Percentiles rank a stretch among this genome's conserved stretches.
phyloP scores from a whole-genome alignment of 1,140 invertebrate species.

The Ceratitis capitata region DNA sequence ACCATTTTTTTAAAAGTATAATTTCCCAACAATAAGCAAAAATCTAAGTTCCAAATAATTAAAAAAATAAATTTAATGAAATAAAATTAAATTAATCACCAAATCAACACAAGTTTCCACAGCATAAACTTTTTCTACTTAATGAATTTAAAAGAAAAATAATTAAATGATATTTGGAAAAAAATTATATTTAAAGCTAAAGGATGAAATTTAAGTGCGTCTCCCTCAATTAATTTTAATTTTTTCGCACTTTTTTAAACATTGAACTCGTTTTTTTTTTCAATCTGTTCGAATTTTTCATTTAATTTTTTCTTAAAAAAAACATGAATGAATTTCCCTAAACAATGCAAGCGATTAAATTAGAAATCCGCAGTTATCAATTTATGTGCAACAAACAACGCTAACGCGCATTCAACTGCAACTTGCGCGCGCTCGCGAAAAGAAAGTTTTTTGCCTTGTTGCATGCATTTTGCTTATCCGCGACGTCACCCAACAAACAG shows the following conservation, averaged over 20 bases:
- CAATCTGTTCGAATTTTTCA: too few species aligned
- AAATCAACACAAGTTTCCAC: too few species aligned
- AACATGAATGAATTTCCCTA: neutral
- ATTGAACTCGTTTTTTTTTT: too few species aligned
- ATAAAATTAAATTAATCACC: too few species aligned
- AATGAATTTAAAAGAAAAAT: too few species aligned
- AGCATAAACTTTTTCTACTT: too few species aligned
- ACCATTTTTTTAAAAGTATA: too few species aligned
- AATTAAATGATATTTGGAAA: neutral
- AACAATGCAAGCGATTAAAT: neutral
- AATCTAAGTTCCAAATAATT: too few species aligned
- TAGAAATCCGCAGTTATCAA: neutral
- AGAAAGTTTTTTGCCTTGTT: constrained; percentile 33
- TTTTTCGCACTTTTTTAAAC: too few species aligned
- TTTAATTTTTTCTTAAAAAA: neutral
- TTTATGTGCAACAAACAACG: neutral
- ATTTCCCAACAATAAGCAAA: too few species aligned
- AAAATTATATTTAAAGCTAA: neutral
- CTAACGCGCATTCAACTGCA: neutral
- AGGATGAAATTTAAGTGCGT: neutral
- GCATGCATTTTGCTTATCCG: neutral
- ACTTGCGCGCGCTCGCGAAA: constrained; percentile 27
- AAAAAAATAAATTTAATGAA: too few species aligned
- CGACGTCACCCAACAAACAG: neutral
- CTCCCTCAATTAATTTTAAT: too few species aligned